Conservation (phyloP, 2,888 invertebrate genomes). For the Oligia strigilis region DNA sequence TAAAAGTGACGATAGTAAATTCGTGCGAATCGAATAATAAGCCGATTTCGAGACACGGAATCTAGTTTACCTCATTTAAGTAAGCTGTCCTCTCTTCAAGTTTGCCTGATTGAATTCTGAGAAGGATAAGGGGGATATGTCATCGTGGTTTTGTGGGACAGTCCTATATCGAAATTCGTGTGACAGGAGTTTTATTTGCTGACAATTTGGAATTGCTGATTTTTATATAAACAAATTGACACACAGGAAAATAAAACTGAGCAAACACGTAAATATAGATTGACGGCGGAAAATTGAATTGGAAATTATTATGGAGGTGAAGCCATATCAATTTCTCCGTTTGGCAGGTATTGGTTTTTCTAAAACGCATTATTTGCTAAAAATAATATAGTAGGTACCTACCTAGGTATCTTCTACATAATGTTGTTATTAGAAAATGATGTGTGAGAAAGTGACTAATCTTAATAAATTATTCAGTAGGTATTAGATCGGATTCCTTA, state of each 20-base stretch:
- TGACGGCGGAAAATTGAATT: background rate
- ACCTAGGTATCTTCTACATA: background rate
- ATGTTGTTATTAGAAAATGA: background rate
- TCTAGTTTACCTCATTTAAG: slow-evolving; percentile 44
- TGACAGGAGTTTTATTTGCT: slow-evolving; percentile 38
- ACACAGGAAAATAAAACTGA: slow-evolving; percentile 4
- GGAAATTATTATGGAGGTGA: background rate
- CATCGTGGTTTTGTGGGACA: slow-evolving; percentile 22
- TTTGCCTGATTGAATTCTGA: slow-evolving; percentile 47
- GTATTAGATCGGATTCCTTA: background rate
- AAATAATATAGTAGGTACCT: background rate
- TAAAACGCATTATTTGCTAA: background rate
- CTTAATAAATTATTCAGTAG: background rate
- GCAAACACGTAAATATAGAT: background rate
- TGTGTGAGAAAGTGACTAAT: background rate
- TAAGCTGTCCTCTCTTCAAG: slow-evolving; percentile 35
- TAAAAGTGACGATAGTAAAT: background rate
- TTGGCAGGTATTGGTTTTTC: background rate
- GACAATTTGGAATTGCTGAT: slow-evolving; percentile 4
- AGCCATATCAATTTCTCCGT: background rate
- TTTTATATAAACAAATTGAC: slow-evolving; percentile 12
- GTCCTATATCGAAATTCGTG: slow-evolving; percentile 2
- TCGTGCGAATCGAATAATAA: background rate
- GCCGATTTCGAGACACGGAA: slow-evolving; percentile 12
- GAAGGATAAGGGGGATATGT: slow-evolving; percentile 31